Percentiles rank a stretch among this genome's conserved stretches.
Conservation (phyloP, 2,888 invertebrate genomes). For the Apoda limacodes region DNA sequence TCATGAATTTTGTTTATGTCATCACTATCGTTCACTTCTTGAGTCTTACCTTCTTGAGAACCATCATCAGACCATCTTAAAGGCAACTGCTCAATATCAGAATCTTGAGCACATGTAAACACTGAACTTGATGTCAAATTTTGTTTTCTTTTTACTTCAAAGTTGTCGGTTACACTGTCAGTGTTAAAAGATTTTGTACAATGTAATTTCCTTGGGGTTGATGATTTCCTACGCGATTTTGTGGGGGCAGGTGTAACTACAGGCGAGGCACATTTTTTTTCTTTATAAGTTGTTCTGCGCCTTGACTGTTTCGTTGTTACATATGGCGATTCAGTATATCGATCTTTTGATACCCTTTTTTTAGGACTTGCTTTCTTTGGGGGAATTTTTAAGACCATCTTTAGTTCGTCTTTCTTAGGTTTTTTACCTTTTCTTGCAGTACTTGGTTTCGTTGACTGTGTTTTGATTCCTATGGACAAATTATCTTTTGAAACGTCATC, state of each 20-base stretch:
- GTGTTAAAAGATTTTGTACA: conserved; percentile 45
- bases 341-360: too few species aligned
- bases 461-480: not conserved
- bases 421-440: too few species aligned
- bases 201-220: conserved; percentile 57
- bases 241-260: conserved; percentile 29
- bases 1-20: conserved; percentile 52
- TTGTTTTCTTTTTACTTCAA: conserved; percentile 21
- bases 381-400: not conserved
- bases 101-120: conserved; percentile 28
- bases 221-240: conserved; percentile 61
- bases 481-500: not conserved
- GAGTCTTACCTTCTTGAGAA: conserved; percentile 40
- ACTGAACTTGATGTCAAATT: conserved; percentile 20
- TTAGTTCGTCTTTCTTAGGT: not conserved
- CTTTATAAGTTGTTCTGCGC: conserved; percentile 27
- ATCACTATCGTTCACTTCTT: conserved; percentile 35
- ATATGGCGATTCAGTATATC: too few species aligned
- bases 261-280: conserved; percentile 30
- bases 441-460: too few species aligned
- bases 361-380: not conserved
- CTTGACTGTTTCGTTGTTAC: too few species aligned
- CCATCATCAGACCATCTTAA: conserved; percentile 55
- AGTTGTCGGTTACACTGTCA: conserved; percentile 35
- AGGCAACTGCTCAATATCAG: conserved; percentile 42